These are phyloP conservation scores for Biston betularia DNA, from an alignment of 2,888 invertebrate genomes.

Conservation along the genomic window DNA sequence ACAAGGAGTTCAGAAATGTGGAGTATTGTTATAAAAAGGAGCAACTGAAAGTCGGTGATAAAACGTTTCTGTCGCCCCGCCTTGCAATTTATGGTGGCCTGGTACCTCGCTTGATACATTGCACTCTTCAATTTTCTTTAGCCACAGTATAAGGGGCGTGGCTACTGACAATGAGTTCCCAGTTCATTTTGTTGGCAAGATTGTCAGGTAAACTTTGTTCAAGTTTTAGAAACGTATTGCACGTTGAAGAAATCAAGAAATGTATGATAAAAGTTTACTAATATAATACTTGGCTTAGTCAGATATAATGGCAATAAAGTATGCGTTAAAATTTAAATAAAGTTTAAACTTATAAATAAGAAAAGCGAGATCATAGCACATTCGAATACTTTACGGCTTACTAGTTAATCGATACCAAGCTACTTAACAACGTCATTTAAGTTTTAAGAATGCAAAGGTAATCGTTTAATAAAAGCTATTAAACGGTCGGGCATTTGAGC, in stretches of 20 bases:
- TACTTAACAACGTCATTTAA: too few species aligned
- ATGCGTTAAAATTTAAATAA: too few species aligned
- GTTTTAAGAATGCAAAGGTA: too few species aligned
- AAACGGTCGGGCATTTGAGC: too few species aligned
- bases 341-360: too few species aligned
- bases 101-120: slow-evolving; percentile 34
- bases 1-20: slow-evolving; percentile 32
- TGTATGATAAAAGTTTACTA: too few species aligned
- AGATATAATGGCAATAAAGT: too few species aligned
- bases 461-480: too few species aligned
- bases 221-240: background rate
- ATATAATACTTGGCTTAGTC: too few species aligned
- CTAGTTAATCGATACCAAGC: too few species aligned
- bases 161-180: slow-evolving; percentile 1
- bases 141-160: slow-evolving; percentile 19
- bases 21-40: slow-evolving; percentile 33
- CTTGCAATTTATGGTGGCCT: slow-evolving; percentile 33
- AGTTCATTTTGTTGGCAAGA: slow-evolving; percentile 25
- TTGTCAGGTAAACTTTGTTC: background rate
- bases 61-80: slow-evolving; percentile 32
- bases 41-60: slow-evolving; percentile 34
- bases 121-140: slow-evolving; percentile 35
- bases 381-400: too few species aligned
- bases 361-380: too few species aligned
- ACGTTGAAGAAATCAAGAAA: background rate